Conservation (phyloP, 1,140 invertebrate genomes). For the Drosophila nebulosa region DNA sequence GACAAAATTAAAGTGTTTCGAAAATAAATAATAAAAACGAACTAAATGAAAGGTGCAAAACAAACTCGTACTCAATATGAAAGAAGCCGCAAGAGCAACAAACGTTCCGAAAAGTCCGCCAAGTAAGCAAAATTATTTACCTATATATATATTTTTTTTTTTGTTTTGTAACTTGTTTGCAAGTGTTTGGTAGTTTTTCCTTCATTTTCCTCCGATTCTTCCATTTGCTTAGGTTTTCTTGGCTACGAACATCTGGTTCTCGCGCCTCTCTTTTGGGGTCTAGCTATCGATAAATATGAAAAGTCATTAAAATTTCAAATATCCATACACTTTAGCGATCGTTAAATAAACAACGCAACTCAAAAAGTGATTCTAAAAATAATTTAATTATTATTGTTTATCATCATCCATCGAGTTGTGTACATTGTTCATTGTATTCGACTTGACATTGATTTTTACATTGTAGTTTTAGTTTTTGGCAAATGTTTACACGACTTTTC, state of each 20-base stretch:
- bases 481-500: constrained; percentile 43
- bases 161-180: neutral
- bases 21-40: neutral
- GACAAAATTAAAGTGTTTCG: neutral
- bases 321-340: constrained; percentile 65
- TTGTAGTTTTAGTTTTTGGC: constrained; percentile 17
- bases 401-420: constrained; percentile 41
- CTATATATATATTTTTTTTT: neutral
- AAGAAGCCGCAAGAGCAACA: constrained; percentile 64
- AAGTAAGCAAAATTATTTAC: constrained; percentile 58
- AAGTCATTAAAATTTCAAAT: constrained; percentile 66
- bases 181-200: neutral
- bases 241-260: constrained; percentile 44
- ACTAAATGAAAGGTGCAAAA: constrained; percentile 74
- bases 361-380: constrained; percentile 45
- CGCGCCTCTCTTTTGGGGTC: neutral
- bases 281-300: constrained; percentile 49
- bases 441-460: constrained; percentile 54
- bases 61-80: constrained; percentile 66
- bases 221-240: constrained; percentile 15
- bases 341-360: constrained; percentile 62
- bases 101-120: constrained; percentile 69
- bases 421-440: constrained; percentile 33
- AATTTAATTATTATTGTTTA: constrained; percentile 60
- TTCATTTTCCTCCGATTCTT: neutral